Conservation (phyloP, 2,797 vertebrate species). For the Avahi laniger region DNA sequence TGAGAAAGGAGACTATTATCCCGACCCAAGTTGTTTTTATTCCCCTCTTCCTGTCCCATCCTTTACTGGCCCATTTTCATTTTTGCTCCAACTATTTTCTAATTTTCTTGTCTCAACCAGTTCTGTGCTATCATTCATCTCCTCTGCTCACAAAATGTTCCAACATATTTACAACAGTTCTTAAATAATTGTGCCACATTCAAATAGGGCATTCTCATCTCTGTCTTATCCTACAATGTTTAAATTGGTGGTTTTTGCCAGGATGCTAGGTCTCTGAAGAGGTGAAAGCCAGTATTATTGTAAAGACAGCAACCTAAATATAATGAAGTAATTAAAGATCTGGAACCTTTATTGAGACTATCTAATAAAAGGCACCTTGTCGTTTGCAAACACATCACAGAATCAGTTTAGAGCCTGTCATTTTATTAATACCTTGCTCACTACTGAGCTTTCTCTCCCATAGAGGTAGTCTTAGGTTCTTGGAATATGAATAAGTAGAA, state of each 20-base stretch:
- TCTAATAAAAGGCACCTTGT: constrained; percentile 44
- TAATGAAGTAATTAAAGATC: constrained; percentile 44
- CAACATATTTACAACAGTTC: constrained; percentile 15
- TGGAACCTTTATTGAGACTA: constrained; percentile 1
- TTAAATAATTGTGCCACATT: constrained; percentile 46
- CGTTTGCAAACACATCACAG: constrained; percentile 80
- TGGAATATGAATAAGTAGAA: constrained; percentile 82
- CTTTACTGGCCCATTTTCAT: not conserved
- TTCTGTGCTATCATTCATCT: constrained; percentile 29
- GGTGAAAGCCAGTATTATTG: constrained; percentile 44
- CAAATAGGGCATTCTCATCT: not conserved
- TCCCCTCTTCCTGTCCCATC: constrained; percentile 6
- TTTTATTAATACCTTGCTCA: constrained; percentile 84
- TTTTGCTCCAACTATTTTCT: constrained; percentile 18
- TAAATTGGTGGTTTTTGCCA: not conserved
- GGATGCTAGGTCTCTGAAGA: constrained; percentile 30
- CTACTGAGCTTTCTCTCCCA: constrained; percentile 81
- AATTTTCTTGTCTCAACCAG: constrained; percentile 28
- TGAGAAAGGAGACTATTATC: constrained; percentile 54
- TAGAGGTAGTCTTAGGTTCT: constrained; percentile 82
- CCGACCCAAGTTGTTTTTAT: constrained; percentile 43
- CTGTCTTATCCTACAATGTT: not conserved
- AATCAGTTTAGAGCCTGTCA: constrained; percentile 81
- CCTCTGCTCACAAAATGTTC: constrained; percentile 45
- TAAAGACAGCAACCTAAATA: constrained; percentile 25